These are phyloP conservation scores for Oostethus manadensis DNA, from an alignment of 2,113 vertebrate genomes.

Conservation along the genomic window DNA sequence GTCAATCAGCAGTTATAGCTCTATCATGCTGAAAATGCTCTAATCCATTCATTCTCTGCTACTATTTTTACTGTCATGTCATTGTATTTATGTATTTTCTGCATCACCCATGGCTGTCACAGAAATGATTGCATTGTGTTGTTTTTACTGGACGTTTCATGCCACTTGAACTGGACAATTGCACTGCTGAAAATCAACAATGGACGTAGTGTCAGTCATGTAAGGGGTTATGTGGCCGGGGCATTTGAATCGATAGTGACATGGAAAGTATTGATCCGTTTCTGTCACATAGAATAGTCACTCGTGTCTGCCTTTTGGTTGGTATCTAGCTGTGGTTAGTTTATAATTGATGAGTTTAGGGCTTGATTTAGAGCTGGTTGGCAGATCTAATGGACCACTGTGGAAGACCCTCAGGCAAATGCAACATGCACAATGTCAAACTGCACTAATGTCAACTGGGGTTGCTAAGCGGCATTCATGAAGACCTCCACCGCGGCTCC, in stretches of 20 bases:
- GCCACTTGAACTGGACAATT: conserved; percentile 13
- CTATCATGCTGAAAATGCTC: too few relatives aligned
- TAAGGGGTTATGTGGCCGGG: neutral
- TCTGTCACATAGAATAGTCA: conserved; percentile 38
- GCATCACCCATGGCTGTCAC: too few relatives aligned
- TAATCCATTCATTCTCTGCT: too few relatives aligned
- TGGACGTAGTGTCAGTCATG: conserved; percentile 13
- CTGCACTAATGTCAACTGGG: too few relatives aligned
- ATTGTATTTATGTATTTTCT: too few relatives aligned
- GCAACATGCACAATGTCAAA: neutral
- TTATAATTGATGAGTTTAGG: conserved; percentile 29
- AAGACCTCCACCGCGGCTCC: too few relatives aligned
- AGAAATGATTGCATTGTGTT: neutral
- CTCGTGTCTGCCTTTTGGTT: conserved; percentile 32
- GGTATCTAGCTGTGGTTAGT: conserved; percentile 27
- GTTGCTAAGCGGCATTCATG: too few relatives aligned
- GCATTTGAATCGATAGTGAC: conserved; percentile 26
- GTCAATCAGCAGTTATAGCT: too few relatives aligned
- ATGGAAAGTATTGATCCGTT: conserved; percentile 46
- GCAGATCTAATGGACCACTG: neutral
- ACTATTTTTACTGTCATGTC: too few relatives aligned
- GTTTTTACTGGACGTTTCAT: neutral
- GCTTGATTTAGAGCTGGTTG: conserved; percentile 4
- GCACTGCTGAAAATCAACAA: neutral
- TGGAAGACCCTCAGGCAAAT: conserved; percentile 4